A percentile compares a stretch with the other conserved stretches of the same genome.
Evolutionary conservation across 2,797 vertebrate species (phyloP).

Genomic region (Pogonophryne albipinna): DNA sequence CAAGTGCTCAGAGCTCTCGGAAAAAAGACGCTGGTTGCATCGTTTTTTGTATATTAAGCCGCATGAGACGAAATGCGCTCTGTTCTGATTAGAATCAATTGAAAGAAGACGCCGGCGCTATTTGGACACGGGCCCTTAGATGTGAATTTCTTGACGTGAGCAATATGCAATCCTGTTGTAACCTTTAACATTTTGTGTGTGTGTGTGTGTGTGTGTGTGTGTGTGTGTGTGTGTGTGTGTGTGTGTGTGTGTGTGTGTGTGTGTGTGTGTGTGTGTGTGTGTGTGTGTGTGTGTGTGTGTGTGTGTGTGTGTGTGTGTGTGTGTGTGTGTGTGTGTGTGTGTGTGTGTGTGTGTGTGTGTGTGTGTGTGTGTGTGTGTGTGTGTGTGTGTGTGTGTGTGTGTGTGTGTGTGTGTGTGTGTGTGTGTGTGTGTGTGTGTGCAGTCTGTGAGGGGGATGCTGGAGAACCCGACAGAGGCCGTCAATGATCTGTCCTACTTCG

Average conservation of each 20-base stretch:
- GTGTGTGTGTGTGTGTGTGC: constrained; percentile 34
- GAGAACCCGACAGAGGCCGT: constrained; percentile 96
- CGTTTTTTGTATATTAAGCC: too few species aligned
- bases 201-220: constrained; percentile 3
- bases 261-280: too few species aligned
- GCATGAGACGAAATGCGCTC: too few species aligned
- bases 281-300: constrained; percentile 8
- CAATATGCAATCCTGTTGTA: neutral
- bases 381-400: neutral
- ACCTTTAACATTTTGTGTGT: neutral
- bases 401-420: neutral
- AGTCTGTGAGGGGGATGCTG: constrained; percentile 95
- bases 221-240: constrained; percentile 19
- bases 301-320: constrained; percentile 29
- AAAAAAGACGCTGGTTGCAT: too few species aligned
- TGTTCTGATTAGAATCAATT: too few species aligned
- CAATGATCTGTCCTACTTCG: constrained; percentile 95
- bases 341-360: constrained; percentile 9
- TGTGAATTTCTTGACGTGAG: neutral
- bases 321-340: constrained; percentile 29
- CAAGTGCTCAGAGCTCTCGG: too few species aligned
- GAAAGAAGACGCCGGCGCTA: too few species aligned
- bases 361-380: too few species aligned
- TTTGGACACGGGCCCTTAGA: too few species aligned
- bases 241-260: too few species aligned